Evolutionary conservation across 2,113 vertebrate genomes (phyloP).

Genomic region (Collichthys lucidus): DNA sequence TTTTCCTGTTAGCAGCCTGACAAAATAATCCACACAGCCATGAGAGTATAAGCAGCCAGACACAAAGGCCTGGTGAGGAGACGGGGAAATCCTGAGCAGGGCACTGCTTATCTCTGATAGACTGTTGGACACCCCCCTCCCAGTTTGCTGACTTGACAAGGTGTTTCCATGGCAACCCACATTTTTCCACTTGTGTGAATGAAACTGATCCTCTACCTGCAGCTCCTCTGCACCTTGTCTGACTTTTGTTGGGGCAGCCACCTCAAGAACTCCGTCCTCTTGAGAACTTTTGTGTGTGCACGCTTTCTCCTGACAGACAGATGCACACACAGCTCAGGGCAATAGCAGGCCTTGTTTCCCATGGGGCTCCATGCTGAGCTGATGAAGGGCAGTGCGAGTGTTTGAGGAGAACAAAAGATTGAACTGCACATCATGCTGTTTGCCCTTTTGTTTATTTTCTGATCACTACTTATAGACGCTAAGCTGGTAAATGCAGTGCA

Average conservation of each 20-base stretch:
- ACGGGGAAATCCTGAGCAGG: slow-evolving; percentile 59
- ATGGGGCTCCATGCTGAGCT: slow-evolving; percentile 8
- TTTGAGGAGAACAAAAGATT: slow-evolving; percentile 55
- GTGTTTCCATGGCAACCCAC: slow-evolving; percentile 58
- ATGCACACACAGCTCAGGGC: slow-evolving; percentile 45
- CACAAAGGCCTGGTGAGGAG: slow-evolving; percentile 62
- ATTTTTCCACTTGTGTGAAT: slow-evolving; percentile 35
- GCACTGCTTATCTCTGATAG: slow-evolving; percentile 56
- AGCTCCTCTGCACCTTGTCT: slow-evolving; percentile 30
- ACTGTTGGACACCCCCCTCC: slow-evolving; percentile 34
- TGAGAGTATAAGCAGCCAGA: slow-evolving; percentile 56
- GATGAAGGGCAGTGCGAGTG: slow-evolving; percentile 26
- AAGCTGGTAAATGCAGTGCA: not conserved
- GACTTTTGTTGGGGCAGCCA: slow-evolving; percentile 34
- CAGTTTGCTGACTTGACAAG: slow-evolving; percentile 66
- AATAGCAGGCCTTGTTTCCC: slow-evolving; percentile 23
- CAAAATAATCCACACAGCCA: slow-evolving; percentile 59
- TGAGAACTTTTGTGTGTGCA: not conserved
- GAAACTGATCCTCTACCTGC: slow-evolving; percentile 16
- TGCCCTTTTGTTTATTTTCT: slow-evolving; percentile 9
- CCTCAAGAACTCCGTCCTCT: slow-evolving; percentile 16
- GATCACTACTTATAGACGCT: not conserved
- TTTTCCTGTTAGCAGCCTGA: slow-evolving; percentile 55
- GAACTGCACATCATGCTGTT: slow-evolving; percentile 9
- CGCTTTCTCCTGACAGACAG: not conserved